These are phyloP conservation scores for Trichosurus vulpecula DNA, from an alignment of 2,797 vertebrate species.

Conservation along the genomic window DNA sequence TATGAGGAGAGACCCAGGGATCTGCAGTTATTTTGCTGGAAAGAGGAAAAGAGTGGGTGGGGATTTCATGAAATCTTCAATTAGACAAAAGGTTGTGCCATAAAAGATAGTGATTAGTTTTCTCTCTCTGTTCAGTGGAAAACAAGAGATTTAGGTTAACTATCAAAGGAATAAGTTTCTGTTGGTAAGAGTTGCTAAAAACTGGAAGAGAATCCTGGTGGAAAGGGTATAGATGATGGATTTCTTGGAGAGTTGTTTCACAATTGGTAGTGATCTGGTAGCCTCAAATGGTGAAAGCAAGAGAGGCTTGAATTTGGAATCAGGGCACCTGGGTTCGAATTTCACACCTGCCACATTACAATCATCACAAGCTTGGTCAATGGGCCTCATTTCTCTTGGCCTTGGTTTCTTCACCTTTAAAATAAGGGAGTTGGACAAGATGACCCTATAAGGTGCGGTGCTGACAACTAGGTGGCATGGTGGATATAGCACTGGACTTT, in stretches of 20 bases:
- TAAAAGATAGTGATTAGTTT: conserved; percentile 20
- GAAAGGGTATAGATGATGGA: conserved; percentile 12
- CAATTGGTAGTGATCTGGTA: not conserved
- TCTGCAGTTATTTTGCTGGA: conserved; percentile 12
- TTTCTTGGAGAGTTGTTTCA: conserved; percentile 28
- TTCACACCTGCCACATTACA: not conserved
- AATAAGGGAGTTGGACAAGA: not conserved
- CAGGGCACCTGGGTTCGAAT: not conserved
- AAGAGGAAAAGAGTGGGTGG: conserved; percentile 27
- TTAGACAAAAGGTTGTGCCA: conserved; percentile 24
- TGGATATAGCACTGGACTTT: not conserved
- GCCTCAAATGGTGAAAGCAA: not conserved
- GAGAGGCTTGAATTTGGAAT: not conserved
- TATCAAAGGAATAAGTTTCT: not conserved
- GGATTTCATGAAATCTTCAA: conserved; percentile 18
- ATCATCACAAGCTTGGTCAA: not conserved
- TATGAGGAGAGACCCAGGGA: conserved; percentile 39
- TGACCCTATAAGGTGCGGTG: not conserved
- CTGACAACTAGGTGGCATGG: not conserved
- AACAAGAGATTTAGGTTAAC: not conserved
- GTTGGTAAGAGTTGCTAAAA: conserved; percentile 16
- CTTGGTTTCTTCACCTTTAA: not conserved
- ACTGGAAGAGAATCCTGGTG: not conserved
- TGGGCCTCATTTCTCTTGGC: not conserved
- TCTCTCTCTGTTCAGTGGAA: conserved; percentile 38